Base-by-base conservation (phyloP, 2,113 vertebrate genomes). In the Alexandromys fortis region DNA sequence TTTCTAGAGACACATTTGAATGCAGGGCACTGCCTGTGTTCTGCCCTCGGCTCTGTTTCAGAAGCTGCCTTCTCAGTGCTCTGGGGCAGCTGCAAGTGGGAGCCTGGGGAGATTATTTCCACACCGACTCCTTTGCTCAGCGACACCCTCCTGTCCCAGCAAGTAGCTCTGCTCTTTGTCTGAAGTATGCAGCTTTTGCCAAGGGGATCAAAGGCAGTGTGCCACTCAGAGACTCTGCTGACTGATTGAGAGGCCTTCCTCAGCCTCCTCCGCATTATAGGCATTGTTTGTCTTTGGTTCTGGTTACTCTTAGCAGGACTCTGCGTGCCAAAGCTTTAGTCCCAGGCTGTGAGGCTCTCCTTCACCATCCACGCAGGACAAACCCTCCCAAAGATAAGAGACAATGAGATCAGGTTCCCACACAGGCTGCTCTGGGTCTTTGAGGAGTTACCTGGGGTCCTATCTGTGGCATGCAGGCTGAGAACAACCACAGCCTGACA, bases 1-100 rank as follows among this genome's bases (percentile, higher is more conserved):
- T 97, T 97, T 98, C 97, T 97, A 97, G 97, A 96, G 96, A 95
- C 55, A 89, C 0, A 89, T 87, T 91, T 94, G 88, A 96, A 96
- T 97, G 86, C 97, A 96, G 96, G 91, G 52, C 94, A 79, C 61
- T 89, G 33, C 93, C 86, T 96, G 7, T 97, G 68, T 86, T 94
- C 86, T 94, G 17, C 35, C 10, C 16, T 94, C 96, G 94, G 63
- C 89, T 91, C 65, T 49, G 17, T 83, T 97, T 92, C 72, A 90
- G 89, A 94, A 72, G 45, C 26, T n/a, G 42, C 49, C 94, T 91
- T 86, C 73, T 90, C 16, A 16, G 67, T 70, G 12, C 79, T 75
- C 91, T 87, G 81, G 49, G 91, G 94, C 24, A 52, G 81, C 75
- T 88, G 82, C 58, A 81, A 91, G 76, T 92, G 73, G 91, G 87